Base-by-base conservation (phyloP, 2,113 vertebrate genomes). In the Tachycineta bicolor region DNA sequence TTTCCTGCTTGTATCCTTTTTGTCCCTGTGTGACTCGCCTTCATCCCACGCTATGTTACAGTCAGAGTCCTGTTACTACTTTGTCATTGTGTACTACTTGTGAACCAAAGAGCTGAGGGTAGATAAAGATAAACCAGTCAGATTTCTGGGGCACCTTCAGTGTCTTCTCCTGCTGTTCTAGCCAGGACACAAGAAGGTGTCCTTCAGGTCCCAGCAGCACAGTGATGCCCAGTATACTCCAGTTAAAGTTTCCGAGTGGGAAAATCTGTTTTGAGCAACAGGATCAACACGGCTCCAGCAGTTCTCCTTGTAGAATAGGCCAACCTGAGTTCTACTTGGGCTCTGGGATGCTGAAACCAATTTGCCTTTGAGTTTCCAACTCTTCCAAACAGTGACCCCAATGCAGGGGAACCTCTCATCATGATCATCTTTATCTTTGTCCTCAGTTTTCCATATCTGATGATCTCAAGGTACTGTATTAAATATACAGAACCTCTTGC, bases 221-320 rank as follows among this genome's bases (percentile, higher is more conserved):
- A 9, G 21, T 63, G 43, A 69, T 41, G 7, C 6, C 10, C 65
- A 50, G 19, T 52, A 20, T 43, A 16, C 10, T 65, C 31, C 50
- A 43, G 25, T 21, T 77, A 41, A 46, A 6, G 1, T 44, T 73
- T 59, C 10, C 53, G 73, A 13, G 6, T 50, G 20, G 41, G 14
- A 52, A 81, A 73, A 46, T 4, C 11, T 62, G 11, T 23, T 83
- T 9, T 50, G n/a, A 31, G 43, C 10, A 14, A 12, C 25, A 37
- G 33, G 25, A 67, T 6, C 18, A 44, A 3, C 1, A 2, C 0
- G 0, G 14, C 25, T 77, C 17, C 12, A 28, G 11, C 39, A 53
- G 28, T 7, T 87, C 26, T 60, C 26, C 23, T 53, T 0, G 0
- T 6, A 28, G n/a, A 46, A 41, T 2, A 55, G 47, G 12, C 43